A percentile compares a stretch with the other conserved stretches of the same genome.
These are phyloP conservation scores for Heloderma charlesbogerti DNA, from an alignment of 2,113 vertebrate genomes.

Conservation along the genomic window DNA sequence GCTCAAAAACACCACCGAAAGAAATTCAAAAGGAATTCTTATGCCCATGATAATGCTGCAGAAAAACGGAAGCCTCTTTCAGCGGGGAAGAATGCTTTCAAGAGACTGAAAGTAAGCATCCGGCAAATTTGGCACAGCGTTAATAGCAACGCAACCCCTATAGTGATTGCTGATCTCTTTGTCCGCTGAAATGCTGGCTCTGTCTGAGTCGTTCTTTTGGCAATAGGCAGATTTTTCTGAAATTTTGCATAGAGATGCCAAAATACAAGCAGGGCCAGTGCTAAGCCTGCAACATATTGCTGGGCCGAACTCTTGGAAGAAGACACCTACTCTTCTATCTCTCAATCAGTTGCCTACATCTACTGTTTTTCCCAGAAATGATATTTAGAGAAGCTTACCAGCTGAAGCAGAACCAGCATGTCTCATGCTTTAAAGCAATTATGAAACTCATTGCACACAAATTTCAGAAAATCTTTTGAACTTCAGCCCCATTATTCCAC, in stretches of 20 bases:
- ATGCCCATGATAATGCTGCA: neutral
- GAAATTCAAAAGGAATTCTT: neutral
- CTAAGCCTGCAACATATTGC: neutral
- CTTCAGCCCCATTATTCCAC: neutral
- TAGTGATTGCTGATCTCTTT: neutral
- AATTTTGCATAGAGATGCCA: neutral
- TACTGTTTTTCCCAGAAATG: neutral
- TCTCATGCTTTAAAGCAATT: neutral
- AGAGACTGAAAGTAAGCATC: too few species aligned
- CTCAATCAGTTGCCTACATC: neutral
- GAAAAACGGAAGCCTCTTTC: neutral
- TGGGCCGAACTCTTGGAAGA: neutral
- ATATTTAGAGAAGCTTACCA: neutral
- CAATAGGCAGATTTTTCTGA: conserved; percentile 2
- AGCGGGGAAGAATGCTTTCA: neutral
- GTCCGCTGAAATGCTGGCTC: neutral
- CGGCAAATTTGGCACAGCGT: too few species aligned
- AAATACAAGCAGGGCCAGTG: conserved; percentile 10
- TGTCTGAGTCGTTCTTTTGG: neutral
- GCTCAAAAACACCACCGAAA: neutral
- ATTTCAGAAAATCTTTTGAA: neutral
- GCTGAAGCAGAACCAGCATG: neutral
- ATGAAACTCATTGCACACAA: neutral
- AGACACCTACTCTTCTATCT: neutral
- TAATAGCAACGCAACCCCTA: neutral